Conservation (phyloP, 1,140 invertebrate genomes). For the Megalopta genalis region DNA sequence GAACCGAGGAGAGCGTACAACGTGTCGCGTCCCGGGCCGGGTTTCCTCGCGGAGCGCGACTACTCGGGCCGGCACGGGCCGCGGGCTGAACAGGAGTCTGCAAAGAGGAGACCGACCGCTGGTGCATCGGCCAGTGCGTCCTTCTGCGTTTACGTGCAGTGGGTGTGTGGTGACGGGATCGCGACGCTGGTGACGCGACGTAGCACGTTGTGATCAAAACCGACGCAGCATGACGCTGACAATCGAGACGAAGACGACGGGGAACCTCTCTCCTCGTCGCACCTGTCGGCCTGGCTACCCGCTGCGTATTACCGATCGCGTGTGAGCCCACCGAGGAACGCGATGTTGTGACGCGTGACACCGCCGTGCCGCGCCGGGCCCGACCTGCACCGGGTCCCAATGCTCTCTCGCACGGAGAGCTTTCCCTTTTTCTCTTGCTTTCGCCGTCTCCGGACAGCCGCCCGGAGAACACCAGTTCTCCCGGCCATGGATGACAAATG, state of each 20-base stretch:
- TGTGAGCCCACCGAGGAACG: slow-evolving; percentile 20
- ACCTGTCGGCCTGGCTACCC: not conserved
- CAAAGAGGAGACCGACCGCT: not conserved
- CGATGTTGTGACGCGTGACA: slow-evolving; percentile 42
- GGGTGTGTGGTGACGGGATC: slow-evolving; percentile 39
- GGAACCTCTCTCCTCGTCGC: slow-evolving; percentile 2
- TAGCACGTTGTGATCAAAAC: not conserved
- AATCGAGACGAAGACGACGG: not conserved
- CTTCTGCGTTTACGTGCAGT: slow-evolving; percentile 24
- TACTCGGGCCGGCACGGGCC: not conserved
- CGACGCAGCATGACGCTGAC: not conserved
- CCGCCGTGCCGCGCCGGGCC: not conserved
- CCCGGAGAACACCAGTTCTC: no score
- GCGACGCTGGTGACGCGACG: slow-evolving; percentile 26
- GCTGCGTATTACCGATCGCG: slow-evolving; percentile 12
- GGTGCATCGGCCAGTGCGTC: not conserved
- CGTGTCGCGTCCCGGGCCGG: not conserved
- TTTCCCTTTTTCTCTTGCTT: not conserved
- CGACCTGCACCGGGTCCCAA: not conserved
- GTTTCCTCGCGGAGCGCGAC: not conserved
- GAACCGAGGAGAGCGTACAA: not conserved
- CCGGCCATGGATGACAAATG: slow-evolving; percentile 26
- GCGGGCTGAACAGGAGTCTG: not conserved
- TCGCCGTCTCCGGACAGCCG: not conserved
- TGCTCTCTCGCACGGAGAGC: not conserved